A percentile compares a stretch with the other conserved stretches of the same genome.
Evolutionary conservation across 2,113 vertebrate genomes (phyloP).

Genomic region (Sceloporus undulatus): DNA sequence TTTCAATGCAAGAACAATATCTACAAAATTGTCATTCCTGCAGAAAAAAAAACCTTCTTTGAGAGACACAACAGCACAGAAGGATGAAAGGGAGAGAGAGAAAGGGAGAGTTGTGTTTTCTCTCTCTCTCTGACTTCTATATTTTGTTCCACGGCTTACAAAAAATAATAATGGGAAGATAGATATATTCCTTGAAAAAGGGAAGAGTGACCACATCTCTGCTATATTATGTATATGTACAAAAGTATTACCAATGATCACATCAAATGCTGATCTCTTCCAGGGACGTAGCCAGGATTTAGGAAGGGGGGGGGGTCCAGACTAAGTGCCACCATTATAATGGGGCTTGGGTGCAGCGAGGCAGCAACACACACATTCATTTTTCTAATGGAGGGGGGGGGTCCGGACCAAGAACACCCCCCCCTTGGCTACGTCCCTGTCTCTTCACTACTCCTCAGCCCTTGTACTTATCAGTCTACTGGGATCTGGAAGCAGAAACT

Average conservation of each 20-base stretch:
- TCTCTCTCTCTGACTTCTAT: background rate
- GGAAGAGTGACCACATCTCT: background rate
- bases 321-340: no score
- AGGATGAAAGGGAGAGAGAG: background rate
- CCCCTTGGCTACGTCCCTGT: no score
- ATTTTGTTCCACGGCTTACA: background rate
- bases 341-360: no score
- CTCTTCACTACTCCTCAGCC: no score
- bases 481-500: no score
- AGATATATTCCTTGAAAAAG: background rate
- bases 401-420: no score
- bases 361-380: no score
- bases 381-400: no score
- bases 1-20: constrained; percentile 9
- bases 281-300: no score
- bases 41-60: background rate
- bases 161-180: background rate
- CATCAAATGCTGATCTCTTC: background rate
- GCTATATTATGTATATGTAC: no score
- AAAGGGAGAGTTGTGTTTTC: background rate
- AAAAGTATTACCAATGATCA: background rate
- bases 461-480: background rate
- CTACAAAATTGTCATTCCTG: background rate
- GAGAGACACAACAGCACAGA: constrained; percentile 1
- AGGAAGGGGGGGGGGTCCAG: no score